Conservation (phyloP, 1,140 invertebrate species). For the Scylla paramamosain region DNA sequence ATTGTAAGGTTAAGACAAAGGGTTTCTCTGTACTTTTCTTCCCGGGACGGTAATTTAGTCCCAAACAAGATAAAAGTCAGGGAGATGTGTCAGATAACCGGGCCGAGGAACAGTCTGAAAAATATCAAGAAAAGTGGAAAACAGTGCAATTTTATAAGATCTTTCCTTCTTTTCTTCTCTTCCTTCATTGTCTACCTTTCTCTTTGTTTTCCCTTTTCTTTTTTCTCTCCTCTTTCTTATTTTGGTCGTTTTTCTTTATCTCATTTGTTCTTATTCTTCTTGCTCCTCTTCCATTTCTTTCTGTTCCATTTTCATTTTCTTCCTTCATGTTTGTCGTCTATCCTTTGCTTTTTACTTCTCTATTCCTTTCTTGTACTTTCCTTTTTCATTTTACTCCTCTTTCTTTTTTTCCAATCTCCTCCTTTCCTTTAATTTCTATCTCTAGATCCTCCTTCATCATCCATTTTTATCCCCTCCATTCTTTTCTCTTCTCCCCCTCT, state of each 20-base stretch:
- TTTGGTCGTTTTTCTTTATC: not conserved
- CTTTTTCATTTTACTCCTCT: not conserved
- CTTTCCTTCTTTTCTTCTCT: not conserved
- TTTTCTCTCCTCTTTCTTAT: not conserved
- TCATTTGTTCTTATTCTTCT: not conserved
- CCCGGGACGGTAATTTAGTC: too few species aligned
- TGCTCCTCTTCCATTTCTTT: not conserved
- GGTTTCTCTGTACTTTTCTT: too few species aligned
- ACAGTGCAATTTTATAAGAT: too few species aligned
- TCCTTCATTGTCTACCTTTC: not conserved
- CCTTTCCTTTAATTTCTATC: not conserved
- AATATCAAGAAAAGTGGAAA: too few species aligned
- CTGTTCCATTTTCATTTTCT: not conserved
- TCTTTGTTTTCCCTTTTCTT: not conserved
- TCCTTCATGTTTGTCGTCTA: too few species aligned
- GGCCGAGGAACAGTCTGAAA: too few species aligned
- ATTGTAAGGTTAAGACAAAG: too few species aligned
- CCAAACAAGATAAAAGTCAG: too few species aligned
- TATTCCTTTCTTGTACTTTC: not conserved
- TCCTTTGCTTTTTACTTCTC: not conserved
- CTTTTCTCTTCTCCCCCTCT: not conserved
- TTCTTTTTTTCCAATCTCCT: not conserved
- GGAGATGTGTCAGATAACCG: too few species aligned
- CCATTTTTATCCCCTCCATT: not conserved
- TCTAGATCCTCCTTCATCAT: not conserved